These are phyloP conservation scores for Muscicapa comitata DNA, from an alignment of 2,797 vertebrate species.

Conservation along the genomic window DNA sequence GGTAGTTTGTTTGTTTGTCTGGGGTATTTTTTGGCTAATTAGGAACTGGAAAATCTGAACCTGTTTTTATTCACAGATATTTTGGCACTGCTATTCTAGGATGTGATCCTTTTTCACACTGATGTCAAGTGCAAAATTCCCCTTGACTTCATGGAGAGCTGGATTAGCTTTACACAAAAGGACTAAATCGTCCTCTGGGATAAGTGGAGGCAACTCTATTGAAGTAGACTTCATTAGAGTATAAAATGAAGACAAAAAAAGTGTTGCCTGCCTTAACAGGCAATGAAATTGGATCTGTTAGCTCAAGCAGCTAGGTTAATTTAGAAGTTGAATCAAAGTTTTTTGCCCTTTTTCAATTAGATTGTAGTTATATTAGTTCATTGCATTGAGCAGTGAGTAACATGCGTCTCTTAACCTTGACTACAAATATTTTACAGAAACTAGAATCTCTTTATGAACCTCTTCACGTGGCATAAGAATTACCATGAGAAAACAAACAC, in stretches of 20 bases:
- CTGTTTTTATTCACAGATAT: not conserved
- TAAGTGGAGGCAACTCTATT: slow-evolving; percentile 6
- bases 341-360: not conserved
- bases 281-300: not conserved
- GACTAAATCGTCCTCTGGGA: not conserved
- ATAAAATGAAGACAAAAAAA: slow-evolving; percentile 34
- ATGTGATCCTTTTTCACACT: slow-evolving; percentile 13
- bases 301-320: not conserved
- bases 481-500: not conserved
- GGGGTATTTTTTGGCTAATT: not conserved
- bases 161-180: slow-evolving; percentile 44
- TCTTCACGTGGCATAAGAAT: not conserved
- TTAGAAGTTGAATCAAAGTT: not conserved
- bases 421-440: not conserved
- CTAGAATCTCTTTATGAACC: not conserved
- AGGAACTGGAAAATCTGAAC: not conserved
- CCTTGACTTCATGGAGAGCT: slow-evolving; percentile 16
- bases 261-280: not conserved
- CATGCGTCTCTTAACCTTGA: not conserved
- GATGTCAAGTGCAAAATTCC: slow-evolving; percentile 37
- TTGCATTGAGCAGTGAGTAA: not conserved
- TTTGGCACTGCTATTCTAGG: not conserved
- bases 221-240: slow-evolving; percentile 12
- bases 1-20: not conserved
- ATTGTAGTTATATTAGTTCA: not conserved